phyloP scores from a whole-genome alignment of 2,113 vertebrate species.

The Clarias magur region DNA sequence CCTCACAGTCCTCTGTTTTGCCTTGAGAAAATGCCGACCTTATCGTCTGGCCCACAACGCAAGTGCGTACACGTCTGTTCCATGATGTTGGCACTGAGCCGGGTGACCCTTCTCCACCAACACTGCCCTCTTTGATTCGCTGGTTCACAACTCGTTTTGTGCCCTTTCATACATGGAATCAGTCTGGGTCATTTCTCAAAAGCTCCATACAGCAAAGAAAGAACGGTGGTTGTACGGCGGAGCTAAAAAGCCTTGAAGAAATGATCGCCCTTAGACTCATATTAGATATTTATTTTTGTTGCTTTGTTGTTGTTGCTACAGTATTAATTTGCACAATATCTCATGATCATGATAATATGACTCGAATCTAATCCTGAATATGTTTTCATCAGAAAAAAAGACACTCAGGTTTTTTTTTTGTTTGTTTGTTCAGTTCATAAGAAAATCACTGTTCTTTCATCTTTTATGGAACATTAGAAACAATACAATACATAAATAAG shows the following conservation, averaged over 20 bases:
- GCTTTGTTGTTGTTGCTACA: too few species aligned
- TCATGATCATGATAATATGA: neutral
- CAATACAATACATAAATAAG: neutral
- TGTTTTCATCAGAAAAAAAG: neutral
- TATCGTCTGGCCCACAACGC: constrained; percentile 58
- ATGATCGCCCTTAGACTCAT: neutral
- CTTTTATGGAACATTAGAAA: neutral
- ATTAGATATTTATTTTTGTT: neutral
- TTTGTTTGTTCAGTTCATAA: too few species aligned
- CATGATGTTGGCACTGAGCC: constrained; percentile 64
- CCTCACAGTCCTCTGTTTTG: constrained; percentile 69
- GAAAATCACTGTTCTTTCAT: neutral
- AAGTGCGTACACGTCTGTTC: constrained; percentile 40
- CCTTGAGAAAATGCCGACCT: constrained; percentile 77
- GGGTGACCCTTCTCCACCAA: constrained; percentile 60
- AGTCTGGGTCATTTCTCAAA: constrained; percentile 13
- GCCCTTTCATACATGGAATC: constrained; percentile 48
- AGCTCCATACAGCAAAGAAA: neutral
- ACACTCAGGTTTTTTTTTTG: neutral
- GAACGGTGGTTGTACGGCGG: neutral
- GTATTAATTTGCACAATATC: neutral
- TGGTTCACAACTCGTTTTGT: constrained; percentile 50
- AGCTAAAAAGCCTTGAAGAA: neutral
- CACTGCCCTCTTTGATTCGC: constrained; percentile 65
- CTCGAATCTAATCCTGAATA: neutral